These are phyloP conservation scores for Toxonevra muliebris DNA, from an alignment of 2,888 invertebrate species.

Conservation along the genomic window DNA sequence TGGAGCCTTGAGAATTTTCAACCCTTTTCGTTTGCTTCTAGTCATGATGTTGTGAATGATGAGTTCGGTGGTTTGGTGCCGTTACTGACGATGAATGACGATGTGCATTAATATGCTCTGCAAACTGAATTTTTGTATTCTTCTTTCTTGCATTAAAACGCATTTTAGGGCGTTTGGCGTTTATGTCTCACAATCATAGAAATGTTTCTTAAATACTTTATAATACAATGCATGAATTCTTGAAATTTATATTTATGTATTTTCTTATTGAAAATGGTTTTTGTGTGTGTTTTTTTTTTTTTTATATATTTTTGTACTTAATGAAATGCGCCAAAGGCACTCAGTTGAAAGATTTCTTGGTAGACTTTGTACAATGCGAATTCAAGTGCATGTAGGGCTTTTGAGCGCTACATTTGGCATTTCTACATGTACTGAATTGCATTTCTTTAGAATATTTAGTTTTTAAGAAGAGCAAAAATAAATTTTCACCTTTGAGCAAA, in stretches of 20 bases:
- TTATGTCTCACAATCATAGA: too few relatives aligned
- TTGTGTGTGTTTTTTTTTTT: not conserved
- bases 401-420: not conserved
- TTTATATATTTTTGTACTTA: conserved; percentile 11
- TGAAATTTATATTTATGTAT: not conserved
- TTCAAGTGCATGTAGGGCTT: not conserved
- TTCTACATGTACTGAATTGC: too few relatives aligned
- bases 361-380: not conserved
- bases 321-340: conserved; percentile 34
- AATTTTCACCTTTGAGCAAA: too few relatives aligned
- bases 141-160: conserved; percentile 3
- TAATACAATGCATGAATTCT: not conserved
- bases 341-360: not conserved
- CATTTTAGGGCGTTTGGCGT: not conserved
- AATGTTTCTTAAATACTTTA: too few relatives aligned
- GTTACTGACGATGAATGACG: conserved; percentile 10
- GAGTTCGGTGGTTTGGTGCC: not conserved
- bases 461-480: too few relatives aligned
- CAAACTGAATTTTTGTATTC: conserved; percentile 7
- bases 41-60: not conserved
- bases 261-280: not conserved
- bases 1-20: conserved; percentile 20
- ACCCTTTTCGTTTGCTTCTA: conserved; percentile 18
- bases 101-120: conserved; percentile 21
- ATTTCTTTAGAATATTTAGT: too few relatives aligned